Evolutionary conservation across 2,113 vertebrate species (phyloP).

Genomic region (Meleagris gallopavo): DNA sequence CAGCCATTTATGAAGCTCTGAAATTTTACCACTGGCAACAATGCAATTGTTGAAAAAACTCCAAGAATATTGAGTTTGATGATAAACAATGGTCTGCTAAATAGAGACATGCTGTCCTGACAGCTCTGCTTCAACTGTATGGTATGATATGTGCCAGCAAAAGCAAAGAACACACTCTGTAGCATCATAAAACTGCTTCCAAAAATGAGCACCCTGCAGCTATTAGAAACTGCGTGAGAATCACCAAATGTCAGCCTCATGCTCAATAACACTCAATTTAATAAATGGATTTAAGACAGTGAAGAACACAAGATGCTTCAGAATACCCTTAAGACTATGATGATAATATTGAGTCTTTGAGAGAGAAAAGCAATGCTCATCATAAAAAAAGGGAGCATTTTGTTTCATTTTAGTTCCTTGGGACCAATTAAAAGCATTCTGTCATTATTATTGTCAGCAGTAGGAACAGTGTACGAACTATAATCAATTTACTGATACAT

Average conservation of each 20-base stretch:
- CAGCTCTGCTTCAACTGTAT: conserved; percentile 44
- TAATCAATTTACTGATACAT: conserved; percentile 38
- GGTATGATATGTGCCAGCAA: conserved; percentile 46
- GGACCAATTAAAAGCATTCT: conserved; percentile 37
- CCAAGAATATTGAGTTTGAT: conserved; percentile 55
- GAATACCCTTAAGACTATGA: conserved; percentile 27
- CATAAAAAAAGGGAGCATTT: background rate
- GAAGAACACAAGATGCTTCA: conserved; percentile 3
- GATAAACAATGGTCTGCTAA: conserved; percentile 67
- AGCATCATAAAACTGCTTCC: conserved; percentile 42
- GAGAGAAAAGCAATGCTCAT: background rate
- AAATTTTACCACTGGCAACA: conserved; percentile 61
- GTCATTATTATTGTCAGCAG: conserved; percentile 22
- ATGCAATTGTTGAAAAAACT: conserved; percentile 48
- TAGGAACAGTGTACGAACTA: background rate
- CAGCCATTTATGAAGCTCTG: conserved; percentile 52
- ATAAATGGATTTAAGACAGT: conserved; percentile 40
- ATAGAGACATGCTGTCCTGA: conserved; percentile 58
- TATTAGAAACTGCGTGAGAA: conserved; percentile 47
- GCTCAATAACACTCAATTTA: conserved; percentile 23
- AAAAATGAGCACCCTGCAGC: conserved; percentile 68
- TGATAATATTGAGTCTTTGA: conserved; percentile 4
- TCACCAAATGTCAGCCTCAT: conserved; percentile 52
- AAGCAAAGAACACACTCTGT: conserved; percentile 52
- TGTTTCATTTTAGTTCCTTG: background rate